Percentiles rank a stretch among this genome's conserved stretches.
These are phyloP conservation scores for Sipha maydis DNA, from an alignment of 2,888 invertebrate genomes.

Conservation along the genomic window DNA sequence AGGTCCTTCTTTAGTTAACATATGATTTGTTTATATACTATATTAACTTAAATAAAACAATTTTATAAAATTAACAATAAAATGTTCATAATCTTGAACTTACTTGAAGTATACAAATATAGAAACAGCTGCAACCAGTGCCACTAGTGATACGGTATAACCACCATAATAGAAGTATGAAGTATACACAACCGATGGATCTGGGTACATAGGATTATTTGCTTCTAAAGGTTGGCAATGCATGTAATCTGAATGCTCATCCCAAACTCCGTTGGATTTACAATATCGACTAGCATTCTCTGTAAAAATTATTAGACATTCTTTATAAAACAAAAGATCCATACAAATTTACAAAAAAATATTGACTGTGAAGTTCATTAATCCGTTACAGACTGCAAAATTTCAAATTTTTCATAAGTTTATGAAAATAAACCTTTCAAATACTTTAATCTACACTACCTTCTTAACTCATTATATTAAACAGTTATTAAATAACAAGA, in stretches of 20 bases:
- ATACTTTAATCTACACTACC: too few species aligned
- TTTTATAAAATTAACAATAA: background rate
- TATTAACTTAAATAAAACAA: background rate
- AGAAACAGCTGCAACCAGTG: conserved; percentile 82
- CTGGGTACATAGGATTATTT: conserved; percentile 68
- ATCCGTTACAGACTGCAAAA: too few species aligned
- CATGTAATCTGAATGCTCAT: conserved; percentile 80
- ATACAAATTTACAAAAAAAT: too few species aligned
- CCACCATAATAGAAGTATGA: conserved; percentile 85
- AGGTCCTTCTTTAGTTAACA: background rate
- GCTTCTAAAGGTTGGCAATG: conserved; percentile 75
- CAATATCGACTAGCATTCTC: conserved; percentile 89
- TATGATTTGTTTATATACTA: background rate
- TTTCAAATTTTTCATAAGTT: too few species aligned
- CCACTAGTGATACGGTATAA: conserved; percentile 84
- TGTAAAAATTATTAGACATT: conserved; percentile 69
- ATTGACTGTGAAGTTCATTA: too few species aligned
- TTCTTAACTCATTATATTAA: too few species aligned
- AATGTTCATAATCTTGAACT: conserved; percentile 68
- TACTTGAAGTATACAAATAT: conserved; percentile 92
- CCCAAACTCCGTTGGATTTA: conserved; percentile 83
- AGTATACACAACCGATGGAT: conserved; percentile 69
- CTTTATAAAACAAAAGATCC: too few species aligned
- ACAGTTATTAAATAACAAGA: too few species aligned
- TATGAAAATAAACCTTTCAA: too few species aligned